Conservation (phyloP, 1,140 invertebrate genomes). For the Heterodera schachtii region DNA sequence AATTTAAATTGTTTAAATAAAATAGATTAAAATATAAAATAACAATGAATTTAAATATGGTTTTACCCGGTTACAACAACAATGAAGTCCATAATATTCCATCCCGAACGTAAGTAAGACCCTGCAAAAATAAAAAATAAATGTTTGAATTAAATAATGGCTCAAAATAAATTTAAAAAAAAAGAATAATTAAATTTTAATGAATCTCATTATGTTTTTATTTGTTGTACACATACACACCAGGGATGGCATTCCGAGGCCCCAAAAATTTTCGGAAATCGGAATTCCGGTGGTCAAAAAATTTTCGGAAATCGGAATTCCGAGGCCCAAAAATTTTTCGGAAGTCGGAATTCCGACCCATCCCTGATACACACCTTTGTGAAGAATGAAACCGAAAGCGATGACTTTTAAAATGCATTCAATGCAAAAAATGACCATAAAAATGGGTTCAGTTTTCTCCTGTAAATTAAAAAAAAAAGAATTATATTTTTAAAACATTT, state of each 20-base stretch:
- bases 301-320: no score
- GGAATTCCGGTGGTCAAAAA: no score
- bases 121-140: not conserved
- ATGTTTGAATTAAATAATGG: no score
- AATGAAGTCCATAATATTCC: slow-evolving; percentile 99
- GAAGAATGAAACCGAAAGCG: slow-evolving; percentile 97
- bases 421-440: slow-evolving; percentile 99
- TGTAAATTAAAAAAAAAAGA: slow-evolving; percentile 66
- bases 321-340: no score
- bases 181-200: no score
- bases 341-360: no score
- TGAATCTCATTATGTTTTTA: no score
- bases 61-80: slow-evolving; percentile 99
- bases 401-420: slow-evolving; percentile 99
- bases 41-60: not conserved
- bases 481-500: slow-evolving; percentile 20
- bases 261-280: no score
- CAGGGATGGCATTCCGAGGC: no score
- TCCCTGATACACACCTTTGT: slow-evolving; percentile 82
- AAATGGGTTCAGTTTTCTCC: slow-evolving; percentile 99
- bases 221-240: not conserved
- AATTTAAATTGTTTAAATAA: no score
- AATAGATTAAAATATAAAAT: no score
- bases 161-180: no score
- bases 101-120: slow-evolving; percentile 98